phyloP scores from a whole-genome alignment of 2,797 vertebrate genomes.

The Falco biarmicus region DNA sequence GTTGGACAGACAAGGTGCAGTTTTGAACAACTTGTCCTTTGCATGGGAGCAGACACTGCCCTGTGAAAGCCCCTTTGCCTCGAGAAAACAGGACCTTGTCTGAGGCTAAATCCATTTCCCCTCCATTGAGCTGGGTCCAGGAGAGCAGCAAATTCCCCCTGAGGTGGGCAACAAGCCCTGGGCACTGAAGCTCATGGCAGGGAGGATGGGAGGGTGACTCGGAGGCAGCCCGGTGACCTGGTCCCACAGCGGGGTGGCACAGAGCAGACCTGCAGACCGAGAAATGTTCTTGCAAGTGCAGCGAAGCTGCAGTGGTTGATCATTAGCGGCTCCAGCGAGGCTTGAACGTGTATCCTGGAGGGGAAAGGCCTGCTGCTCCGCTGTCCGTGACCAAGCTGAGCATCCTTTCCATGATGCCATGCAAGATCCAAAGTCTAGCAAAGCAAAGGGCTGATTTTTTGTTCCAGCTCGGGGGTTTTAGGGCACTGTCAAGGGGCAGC shows the following conservation, averaged over 20 bases:
- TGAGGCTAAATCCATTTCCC: background rate
- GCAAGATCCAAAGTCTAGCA: background rate
- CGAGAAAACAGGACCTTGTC: background rate
- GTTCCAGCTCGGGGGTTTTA: fast-evolving
- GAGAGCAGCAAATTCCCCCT: background rate
- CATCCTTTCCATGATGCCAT: background rate
- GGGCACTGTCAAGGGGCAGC: background rate
- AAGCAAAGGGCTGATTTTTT: background rate
- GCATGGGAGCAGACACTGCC: background rate
- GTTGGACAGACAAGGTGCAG: background rate
- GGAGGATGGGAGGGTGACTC: fast-evolving
- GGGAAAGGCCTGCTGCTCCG: fast-evolving
- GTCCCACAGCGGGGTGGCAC: background rate
- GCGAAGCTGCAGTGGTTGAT: background rate
- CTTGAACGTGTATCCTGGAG: background rate
- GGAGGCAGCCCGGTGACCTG: background rate
- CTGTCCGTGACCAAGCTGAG: fast-evolving
- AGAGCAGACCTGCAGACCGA: background rate
- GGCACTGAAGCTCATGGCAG: background rate
- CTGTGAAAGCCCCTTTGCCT: background rate
- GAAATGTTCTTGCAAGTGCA: fast-evolving
- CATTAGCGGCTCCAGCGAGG: background rate
- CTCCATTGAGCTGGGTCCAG: background rate
- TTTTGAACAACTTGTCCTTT: background rate
- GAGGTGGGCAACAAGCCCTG: background rate